Evolutionary conservation across 2,113 vertebrate species (phyloP).

Genomic region (Lycaon pictus): DNA sequence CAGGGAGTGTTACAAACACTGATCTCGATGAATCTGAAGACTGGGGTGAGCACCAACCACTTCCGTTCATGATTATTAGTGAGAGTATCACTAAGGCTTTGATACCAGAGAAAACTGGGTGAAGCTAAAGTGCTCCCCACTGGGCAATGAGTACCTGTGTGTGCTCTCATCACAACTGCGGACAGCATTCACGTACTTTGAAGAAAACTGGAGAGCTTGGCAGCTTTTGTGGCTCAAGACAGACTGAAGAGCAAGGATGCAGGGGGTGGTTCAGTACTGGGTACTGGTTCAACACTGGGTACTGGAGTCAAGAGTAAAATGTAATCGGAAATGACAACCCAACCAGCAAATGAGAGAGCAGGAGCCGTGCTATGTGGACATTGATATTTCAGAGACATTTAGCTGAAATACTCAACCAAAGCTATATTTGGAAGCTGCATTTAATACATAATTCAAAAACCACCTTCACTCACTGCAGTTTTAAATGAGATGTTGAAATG

Average conservation of each 20-base stretch:
- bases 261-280: background rate
- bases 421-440: slow-evolving; percentile 62
- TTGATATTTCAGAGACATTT: background rate
- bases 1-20: slow-evolving; percentile 6
- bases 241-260: slow-evolving; percentile 27
- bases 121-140: slow-evolving; percentile 58
- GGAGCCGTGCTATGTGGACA: background rate
- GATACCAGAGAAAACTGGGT: background rate
- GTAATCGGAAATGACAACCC: slow-evolving; percentile 65
- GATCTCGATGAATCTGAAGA: slow-evolving; percentile 65
- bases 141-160: slow-evolving; percentile 57
- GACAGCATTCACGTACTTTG: slow-evolving; percentile 48
- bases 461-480: slow-evolving; percentile 7
- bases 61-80: slow-evolving; percentile 64
- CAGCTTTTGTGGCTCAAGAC: slow-evolving; percentile 51
- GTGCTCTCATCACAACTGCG: slow-evolving; percentile 60
- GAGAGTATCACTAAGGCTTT: background rate
- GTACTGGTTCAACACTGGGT: background rate
- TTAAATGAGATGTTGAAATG: slow-evolving; percentile 78
- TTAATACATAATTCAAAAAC: slow-evolving; percentile 79
- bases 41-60: background rate
- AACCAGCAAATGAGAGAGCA: background rate
- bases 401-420: slow-evolving; percentile 29
- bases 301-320: background rate
- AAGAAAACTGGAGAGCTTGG: slow-evolving; percentile 24